Conservation (phyloP, 1,140 invertebrate genomes). For the Stratiolaelaps scimitus region DNA sequence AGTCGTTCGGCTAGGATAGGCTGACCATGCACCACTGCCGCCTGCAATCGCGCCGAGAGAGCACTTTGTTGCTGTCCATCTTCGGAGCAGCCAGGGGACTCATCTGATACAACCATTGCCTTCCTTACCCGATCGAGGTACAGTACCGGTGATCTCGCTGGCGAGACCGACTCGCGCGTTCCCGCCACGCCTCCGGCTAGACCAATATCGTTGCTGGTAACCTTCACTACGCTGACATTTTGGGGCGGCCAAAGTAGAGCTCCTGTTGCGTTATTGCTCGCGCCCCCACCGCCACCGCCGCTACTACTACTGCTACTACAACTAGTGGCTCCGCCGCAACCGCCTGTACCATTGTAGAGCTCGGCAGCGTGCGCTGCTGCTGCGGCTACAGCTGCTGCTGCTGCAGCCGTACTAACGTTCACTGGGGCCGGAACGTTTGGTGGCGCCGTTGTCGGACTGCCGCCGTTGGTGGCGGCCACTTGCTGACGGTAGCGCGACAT, state of each 20-base stretch:
- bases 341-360: slow-evolving; percentile 18
- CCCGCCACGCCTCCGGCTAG: slow-evolving; percentile 73
- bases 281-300: no score
- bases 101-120: slow-evolving; percentile 43
- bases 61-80: slow-evolving; percentile 13
- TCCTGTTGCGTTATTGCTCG: no score
- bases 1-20: slow-evolving; percentile 27
- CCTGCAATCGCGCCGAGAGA: slow-evolving; percentile 46
- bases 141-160: slow-evolving; percentile 46
- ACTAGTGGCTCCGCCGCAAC: not conserved
- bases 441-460: no score
- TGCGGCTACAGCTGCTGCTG: slow-evolving; percentile 1
- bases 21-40: slow-evolving; percentile 54
- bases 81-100: not conserved
- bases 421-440: no score
- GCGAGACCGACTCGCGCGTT: slow-evolving; percentile 56
- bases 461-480: not conserved
- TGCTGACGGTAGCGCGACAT: slow-evolving; percentile 28
- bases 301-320: no score
- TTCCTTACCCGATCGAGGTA: slow-evolving; percentile 84
- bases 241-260: no score
- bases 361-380: not conserved
- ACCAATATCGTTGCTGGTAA: not conserved
- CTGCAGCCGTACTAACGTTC: not conserved
- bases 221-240: no score